Evolutionary conservation across 2,888 invertebrate species (phyloP).

Genomic region (Imbricaverruca yamaguchii): DNA sequence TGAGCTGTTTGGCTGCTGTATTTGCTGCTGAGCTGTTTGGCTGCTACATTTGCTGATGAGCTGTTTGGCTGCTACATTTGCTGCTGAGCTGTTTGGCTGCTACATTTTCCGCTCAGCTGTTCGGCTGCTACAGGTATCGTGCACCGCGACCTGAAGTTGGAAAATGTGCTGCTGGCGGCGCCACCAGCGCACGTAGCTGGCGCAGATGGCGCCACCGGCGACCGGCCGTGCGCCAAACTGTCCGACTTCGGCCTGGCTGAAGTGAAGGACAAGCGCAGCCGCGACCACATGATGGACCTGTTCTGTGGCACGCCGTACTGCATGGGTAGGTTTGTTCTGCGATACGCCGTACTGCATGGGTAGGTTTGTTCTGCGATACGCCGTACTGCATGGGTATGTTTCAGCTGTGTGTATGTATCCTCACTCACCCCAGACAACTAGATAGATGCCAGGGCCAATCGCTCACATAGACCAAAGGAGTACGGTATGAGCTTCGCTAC

Average conservation of each 20-base stretch:
- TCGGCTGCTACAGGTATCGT: constrained; percentile 34
- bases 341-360: constrained; percentile 33
- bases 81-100: no score
- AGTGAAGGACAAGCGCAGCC: constrained; percentile 46
- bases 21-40: no score
- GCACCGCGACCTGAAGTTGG: constrained; percentile 47
- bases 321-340: constrained; percentile 44
- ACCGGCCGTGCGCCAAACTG: constrained; percentile 49
- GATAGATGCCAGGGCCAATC: no score
- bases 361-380: constrained; percentile 52
- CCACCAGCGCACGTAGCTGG: constrained; percentile 38
- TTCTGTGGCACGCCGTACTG: constrained; percentile 52
- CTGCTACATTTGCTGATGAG: no score
- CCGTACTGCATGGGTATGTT: constrained; percentile 51
- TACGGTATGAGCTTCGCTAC: no score
- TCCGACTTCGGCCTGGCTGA: constrained; percentile 53
- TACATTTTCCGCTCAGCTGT: no score
- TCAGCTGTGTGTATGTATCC: constrained; percentile 43
- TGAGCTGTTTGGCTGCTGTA: no score
- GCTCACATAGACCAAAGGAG: no score
- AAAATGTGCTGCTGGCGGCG: constrained; percentile 45
- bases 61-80: no score
- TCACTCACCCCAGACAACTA: no score
- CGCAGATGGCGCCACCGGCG: constrained; percentile 42
- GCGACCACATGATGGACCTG: constrained; percentile 49